Conservation (phyloP, 92 coral and sea anemone species). For the Heliopora coerulea region DNA sequence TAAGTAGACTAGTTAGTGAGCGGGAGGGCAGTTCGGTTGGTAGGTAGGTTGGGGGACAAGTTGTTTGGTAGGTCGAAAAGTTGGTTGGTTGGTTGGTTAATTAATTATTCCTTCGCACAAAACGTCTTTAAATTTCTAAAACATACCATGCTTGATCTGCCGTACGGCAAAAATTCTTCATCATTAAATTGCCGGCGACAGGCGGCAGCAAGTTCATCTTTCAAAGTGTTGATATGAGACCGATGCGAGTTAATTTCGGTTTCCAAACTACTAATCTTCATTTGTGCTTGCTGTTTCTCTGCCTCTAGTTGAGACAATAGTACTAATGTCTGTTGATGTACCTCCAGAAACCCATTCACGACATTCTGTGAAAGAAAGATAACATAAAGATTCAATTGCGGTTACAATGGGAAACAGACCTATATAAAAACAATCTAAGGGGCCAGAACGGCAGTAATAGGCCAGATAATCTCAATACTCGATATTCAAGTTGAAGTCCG, state of each 20-base stretch:
- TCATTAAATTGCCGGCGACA: slow-evolving; percentile 93
- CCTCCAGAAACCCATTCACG: slow-evolving; percentile 80
- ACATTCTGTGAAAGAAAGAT: slow-evolving; percentile 72
- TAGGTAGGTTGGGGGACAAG: too few species aligned
- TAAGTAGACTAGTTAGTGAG: too few species aligned
- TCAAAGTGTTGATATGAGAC: slow-evolving; percentile 80
- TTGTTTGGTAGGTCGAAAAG: too few species aligned
- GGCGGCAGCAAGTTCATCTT: slow-evolving; percentile 86
- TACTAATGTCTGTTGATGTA: slow-evolving; percentile 89
- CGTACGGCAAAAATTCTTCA: slow-evolving; percentile 73
- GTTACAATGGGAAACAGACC: too few species aligned
- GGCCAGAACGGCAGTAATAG: too few species aligned
- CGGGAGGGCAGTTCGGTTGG: too few species aligned
- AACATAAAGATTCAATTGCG: neutral
- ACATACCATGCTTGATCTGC: slow-evolving; percentile 46
- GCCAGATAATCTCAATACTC: too few species aligned
- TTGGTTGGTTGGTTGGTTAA: too few species aligned
- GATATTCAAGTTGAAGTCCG: too few species aligned
- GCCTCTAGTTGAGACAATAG: slow-evolving; percentile 78
- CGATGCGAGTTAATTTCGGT: slow-evolving; percentile 86
- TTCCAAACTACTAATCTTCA: slow-evolving; percentile 76
- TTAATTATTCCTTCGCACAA: too few species aligned
- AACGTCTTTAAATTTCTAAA: neutral
- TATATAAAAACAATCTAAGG: too few species aligned
- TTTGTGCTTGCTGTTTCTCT: slow-evolving; percentile 81